Evolutionary conservation across 2,888 invertebrate genomes (phyloP), one percentile per base, ranked within the genome.

Genomic region (Rhogogaster chlorosoma): DNA sequence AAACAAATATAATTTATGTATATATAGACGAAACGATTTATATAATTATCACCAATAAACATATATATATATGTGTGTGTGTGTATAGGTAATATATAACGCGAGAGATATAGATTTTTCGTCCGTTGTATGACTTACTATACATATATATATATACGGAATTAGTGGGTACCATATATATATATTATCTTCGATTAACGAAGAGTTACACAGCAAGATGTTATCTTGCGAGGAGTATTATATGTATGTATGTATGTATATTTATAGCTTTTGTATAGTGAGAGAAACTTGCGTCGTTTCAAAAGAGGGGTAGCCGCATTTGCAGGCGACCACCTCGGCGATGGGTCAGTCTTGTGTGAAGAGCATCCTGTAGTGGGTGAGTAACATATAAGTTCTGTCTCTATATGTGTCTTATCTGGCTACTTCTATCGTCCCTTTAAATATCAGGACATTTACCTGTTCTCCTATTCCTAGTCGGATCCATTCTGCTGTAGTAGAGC

Each of bases 401-500:
- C 61, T 83, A 71, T 78, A 53, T 29, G 38, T 71, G 45, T 61
- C 71, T 61, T 64, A 57, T 78, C 71, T 86, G 84, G 84, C 85
- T 80, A 85, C 45, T 57, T 18, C 15, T 70, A 70, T 26, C 85
- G 22, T 64, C 84, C 87, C 86, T 80, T 61, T 18, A 26, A 73
- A 53, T 26, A 32, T 45, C n/a, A 77, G 18, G 26, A 49, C 84
- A 86, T 84, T 84, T 57, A 84, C 82, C 75, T 78, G 84, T 83
- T 83, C 83, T 80, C 84, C 77, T 57, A 57, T 75, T 86, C 89
- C 91, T 96, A 97, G 95, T 97, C 97, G 93, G 97, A 96, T 89
- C 97, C 97, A 93, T 97, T 97, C 93, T 97, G 97, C 90, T 97
- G 97, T 85, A 96, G 94, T 87, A 96, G 94, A 90, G 96, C 95